Evolutionary conservation across 2,888 invertebrate genomes (phyloP).

Genomic region (Drosophila nr. perissopoda): DNA sequence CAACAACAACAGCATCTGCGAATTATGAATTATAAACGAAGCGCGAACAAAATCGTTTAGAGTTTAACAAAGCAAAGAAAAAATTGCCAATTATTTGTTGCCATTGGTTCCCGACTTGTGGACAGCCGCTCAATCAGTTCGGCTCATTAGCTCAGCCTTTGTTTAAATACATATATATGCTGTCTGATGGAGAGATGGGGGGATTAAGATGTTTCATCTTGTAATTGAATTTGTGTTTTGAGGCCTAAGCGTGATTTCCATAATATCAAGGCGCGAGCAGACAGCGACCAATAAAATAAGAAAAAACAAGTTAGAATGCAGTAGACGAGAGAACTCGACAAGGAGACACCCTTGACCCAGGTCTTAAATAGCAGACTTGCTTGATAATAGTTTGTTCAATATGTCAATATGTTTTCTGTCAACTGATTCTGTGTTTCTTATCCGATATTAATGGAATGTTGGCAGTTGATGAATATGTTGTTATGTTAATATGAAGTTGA

Average conservation of each 20-base stretch:
- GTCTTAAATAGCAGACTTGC: not conserved
- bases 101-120: slow-evolving; percentile 49
- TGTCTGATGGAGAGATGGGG: not conserved
- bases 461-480: not conserved
- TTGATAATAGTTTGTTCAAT: not conserved
- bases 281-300: not conserved
- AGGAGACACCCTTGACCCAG: not conserved
- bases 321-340: not conserved
- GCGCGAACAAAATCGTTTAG: slow-evolving; percentile 73
- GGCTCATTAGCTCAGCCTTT: slow-evolving; percentile 49
- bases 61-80: slow-evolving; percentile 15
- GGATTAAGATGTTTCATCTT: slow-evolving; percentile 7
- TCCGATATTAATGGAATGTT: not conserved
- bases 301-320: not conserved
- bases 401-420: not conserved
- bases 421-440: not conserved
- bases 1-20: slow-evolving; percentile 29
- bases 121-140: slow-evolving; percentile 22
- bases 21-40: slow-evolving; percentile 61
- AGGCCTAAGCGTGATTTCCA: slow-evolving; percentile 53
- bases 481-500: not conserved
- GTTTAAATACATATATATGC: slow-evolving; percentile 33
- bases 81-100: slow-evolving; percentile 67
- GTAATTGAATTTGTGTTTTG: slow-evolving; percentile 49
- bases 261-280: slow-evolving; percentile 61